Percentiles rank a stretch among this genome's conserved stretches.
Evolutionary conservation across 2,113 vertebrate genomes (phyloP).

Genomic region (Myocastor coypus): DNA sequence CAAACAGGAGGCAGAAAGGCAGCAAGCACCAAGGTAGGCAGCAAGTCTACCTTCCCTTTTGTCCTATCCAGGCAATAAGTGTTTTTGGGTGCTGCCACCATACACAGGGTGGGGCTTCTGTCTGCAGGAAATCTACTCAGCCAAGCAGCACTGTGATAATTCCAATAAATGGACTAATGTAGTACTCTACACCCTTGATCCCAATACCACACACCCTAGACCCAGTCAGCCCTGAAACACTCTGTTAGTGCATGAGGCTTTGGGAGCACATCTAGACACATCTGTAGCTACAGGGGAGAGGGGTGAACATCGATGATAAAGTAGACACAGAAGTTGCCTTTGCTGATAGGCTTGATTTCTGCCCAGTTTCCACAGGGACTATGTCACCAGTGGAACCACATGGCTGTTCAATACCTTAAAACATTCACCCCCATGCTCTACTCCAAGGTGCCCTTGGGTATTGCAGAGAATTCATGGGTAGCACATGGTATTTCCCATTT

Average conservation of each 20-base stretch:
- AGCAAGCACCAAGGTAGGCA: not conserved
- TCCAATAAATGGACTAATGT: not conserved
- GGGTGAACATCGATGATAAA: not conserved
- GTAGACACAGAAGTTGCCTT: not conserved
- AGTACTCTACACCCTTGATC: not conserved
- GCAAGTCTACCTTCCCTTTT: not conserved
- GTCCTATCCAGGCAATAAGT: not conserved
- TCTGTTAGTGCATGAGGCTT: not conserved
- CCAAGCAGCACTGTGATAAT: not conserved
- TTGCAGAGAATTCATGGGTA: not conserved
- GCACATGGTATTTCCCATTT: not conserved
- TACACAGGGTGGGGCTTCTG: not conserved
- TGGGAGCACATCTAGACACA: not conserved
- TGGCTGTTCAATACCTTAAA: not conserved
- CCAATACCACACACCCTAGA: not conserved
- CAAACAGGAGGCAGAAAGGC: not conserved
- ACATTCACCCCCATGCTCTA: not conserved
- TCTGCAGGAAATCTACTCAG: not conserved
- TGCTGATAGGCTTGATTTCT: not conserved
- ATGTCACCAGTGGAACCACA: not conserved
- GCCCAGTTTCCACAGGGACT: not conserved
- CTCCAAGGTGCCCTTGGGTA: not conserved
- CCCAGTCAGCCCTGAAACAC: not conserved
- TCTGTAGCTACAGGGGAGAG: not conserved
- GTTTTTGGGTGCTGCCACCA: not conserved